Base-by-base conservation (phyloP, 2,113 vertebrate genomes). In the Pachyramphus minor region DNA sequence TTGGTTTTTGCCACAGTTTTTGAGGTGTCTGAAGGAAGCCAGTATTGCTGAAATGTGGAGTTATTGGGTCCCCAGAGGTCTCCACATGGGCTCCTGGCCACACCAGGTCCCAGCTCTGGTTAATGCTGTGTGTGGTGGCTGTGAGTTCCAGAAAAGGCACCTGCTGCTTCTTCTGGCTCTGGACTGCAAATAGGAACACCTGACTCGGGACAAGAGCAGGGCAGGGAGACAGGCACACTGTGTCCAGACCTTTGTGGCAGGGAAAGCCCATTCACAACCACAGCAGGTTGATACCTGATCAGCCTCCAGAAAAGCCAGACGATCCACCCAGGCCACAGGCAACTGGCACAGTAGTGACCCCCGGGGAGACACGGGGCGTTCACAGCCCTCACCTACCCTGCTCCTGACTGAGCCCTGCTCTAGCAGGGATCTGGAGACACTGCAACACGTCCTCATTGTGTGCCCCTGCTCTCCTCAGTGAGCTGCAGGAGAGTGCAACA, bases 381-480 rank as follows among this genome's bases (percentile, higher is more conserved):
- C 1, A 4, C 7, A 67, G 41, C 50, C 27, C 63, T 30, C 7
- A 11, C 24, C 35, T 5, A 16, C 33, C 18, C 31, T 0, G 85
- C 72, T 37, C 25, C 81, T 22, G 9, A 4, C 12, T 0, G 5
- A 49, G 63, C 33, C 15, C 31, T 0, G 85, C 72, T n/a, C 23
- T 1, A 13, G 64, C 28, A 33, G 15, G 8, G 4, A 16, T 2
- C 69, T 27, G 67, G 14, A 15, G 59, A 11, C 35, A 23, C n/a
- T 0, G 23, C 0, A 2, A 20, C 52, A 27, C 3, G 0, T 11
- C n/a, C 58, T 22, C 30, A 20, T 3, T 2, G 3, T 2, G 5
- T 22, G 7, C 12, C 41, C 84, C 58, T 1, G 6, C 35, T 8
- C 23, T n/a, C 52, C 53, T 15, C 15, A 3, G 16, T 7, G 39